Conservation (phyloP, 2,888 invertebrate species). For the Frankliniella intonsa region DNA sequence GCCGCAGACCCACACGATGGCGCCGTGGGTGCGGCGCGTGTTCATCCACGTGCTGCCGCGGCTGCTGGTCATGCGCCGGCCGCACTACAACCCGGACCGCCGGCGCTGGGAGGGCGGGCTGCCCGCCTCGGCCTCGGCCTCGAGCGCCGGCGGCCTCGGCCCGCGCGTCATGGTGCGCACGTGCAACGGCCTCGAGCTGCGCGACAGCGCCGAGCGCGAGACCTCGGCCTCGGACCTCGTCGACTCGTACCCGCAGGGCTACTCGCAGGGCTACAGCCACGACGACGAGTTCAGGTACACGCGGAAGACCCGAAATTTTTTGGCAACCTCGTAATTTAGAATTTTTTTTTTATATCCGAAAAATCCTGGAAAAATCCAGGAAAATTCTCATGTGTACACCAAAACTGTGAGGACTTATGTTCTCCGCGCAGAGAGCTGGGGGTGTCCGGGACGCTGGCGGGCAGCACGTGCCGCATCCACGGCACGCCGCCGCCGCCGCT, state of each 20-base stretch:
- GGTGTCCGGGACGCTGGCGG: slow-evolving; percentile 36
- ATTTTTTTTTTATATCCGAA: too few species aligned
- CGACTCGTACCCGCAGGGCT: slow-evolving; percentile 48
- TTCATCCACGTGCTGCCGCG: slow-evolving; percentile 95
- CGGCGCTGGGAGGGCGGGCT: slow-evolving; percentile 37
- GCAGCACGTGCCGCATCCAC: slow-evolving; percentile 55
- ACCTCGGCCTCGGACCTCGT: slow-evolving; percentile 48
- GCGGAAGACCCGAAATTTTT: too few species aligned
- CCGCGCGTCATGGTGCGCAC: slow-evolving; percentile 70
- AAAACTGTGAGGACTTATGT: neutral
- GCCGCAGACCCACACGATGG: slow-evolving; percentile 96
- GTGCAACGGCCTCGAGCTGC: slow-evolving; percentile 70
- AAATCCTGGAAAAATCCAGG: too few species aligned
- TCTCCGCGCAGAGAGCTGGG: slow-evolving; percentile 4
- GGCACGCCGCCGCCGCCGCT: slow-evolving; percentile 54
- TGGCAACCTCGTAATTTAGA: too few species aligned
- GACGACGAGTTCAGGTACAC: slow-evolving; percentile 16
- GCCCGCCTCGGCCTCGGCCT: neutral
- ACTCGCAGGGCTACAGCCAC: slow-evolving; percentile 22
- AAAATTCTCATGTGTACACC: neutral
- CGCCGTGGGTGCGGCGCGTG: slow-evolving; percentile 91
- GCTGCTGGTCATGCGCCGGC: slow-evolving; percentile 85
- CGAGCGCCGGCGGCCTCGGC: neutral
- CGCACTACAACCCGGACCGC: slow-evolving; percentile 53
- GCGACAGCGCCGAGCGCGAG: slow-evolving; percentile 49